Evolutionary conservation across 1,140 invertebrate genomes (phyloP), one percentile per base, ranked within the genome.

Genomic region (Coelopa frigida): DNA sequence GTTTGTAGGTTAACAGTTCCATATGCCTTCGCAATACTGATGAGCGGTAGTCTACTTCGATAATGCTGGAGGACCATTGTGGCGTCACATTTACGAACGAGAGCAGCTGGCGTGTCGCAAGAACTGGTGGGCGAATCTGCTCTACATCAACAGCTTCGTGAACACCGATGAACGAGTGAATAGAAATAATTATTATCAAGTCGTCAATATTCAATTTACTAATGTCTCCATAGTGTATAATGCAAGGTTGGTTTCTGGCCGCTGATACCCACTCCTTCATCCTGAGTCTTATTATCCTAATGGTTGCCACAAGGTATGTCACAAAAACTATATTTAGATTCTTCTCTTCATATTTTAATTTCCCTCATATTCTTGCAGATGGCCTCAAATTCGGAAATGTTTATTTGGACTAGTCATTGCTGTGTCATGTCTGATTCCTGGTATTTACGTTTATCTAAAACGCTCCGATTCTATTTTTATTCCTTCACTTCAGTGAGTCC

Each of bases 181-280:
- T 54, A 22, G 14, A 35, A 35, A 6, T 23, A 31, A 4, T 4
- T 14, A 4, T 21, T 44, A n/a, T 6, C 23, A 44, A 5, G 7
- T 29, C n/a, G 7, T n/a, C 27, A 29, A 29, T 29, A 8, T 24
- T 44, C n/a, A 37, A 18, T 20, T 44, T 44, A 3, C 33, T 12
- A 29, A 7, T 36, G 14, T 38, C 14, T 51, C 59, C 59, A 11
- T 48, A 79, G 80, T 85, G 84, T 58, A 72, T 85, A 73, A 75
- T 76, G 0, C 83, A 83, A 70, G 74, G 79, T 0, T 87, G 84
- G 84, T 87, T 84, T 54, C 55, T 87, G 51, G 77, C 82, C 2
- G 76, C 80, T 39, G 84, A 87, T 54, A 83, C 83, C 69, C 83
- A 85, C 54, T 73, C 83, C 11, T 78, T 82, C 50, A 70, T 78